A percentile compares a stretch with the other conserved stretches of the same genome.
phyloP scores from a whole-genome alignment of 2,113 vertebrate genomes.

The Onychostruthus taczanowskii region DNA sequence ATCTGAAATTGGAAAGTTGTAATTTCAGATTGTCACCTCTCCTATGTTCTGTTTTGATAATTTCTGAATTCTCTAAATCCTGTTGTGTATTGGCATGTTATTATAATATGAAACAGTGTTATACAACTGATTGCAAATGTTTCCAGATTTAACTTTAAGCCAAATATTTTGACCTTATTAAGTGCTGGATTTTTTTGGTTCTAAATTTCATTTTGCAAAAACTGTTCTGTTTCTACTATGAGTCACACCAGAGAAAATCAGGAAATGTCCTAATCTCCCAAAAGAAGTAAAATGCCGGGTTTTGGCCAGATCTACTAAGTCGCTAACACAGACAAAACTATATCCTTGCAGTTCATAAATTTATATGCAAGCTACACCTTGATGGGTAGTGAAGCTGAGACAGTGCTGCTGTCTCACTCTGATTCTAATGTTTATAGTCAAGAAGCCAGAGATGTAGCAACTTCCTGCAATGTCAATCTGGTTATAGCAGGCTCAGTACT shows the following conservation, averaged over 20 bases:
- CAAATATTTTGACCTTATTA: background rate
- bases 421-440: background rate
- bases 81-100: background rate
- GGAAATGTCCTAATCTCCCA: background rate
- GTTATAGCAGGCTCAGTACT: background rate
- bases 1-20: background rate
- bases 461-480: background rate
- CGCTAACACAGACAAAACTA: background rate
- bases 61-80: background rate
- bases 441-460: background rate
- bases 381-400: background rate
- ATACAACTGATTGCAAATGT: background rate
- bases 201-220: background rate
- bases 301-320: background rate
- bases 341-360: background rate
- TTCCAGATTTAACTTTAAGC: background rate
- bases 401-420: background rate
- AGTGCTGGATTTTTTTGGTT: background rate
- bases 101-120: background rate
- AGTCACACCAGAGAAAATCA: slow-evolving; percentile 14
- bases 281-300: background rate
- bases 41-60: background rate
- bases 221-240: background rate
- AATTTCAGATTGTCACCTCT: background rate
- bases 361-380: background rate